Evolutionary conservation across 2,888 invertebrate species (phyloP), one percentile per base, ranked within the genome.

Genomic region (Palloptera scutellata): DNA sequence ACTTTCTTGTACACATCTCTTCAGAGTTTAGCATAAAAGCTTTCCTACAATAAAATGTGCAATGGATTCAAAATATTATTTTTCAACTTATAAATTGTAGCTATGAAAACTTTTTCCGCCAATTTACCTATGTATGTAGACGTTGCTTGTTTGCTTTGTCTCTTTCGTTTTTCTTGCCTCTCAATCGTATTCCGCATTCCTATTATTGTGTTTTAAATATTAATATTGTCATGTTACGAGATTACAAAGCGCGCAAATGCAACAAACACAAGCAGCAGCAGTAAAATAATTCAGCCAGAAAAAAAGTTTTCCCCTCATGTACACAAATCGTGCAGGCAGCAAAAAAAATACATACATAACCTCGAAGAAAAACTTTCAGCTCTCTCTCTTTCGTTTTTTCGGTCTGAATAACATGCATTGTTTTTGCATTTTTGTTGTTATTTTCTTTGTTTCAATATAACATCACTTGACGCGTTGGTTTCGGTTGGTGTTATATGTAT

Each of bases 261-360:
- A 48, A n/a, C 2, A 1, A 48, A 48, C 51, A 48, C 51, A 48
- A n/a, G 51, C 51, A 48, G 4, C 51, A 15, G 6, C 51, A 4
- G 15, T 3, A 48, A 48, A 48, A 48, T 48, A 48, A n/a, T 48
- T n/a, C 30, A 30, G 30, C 30, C 30, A 30, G 30, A 30, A 30
- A 30, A 30, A 30, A 15, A n/a, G 15, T 48, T 48, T n/a, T 8
- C 51, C 51, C 6, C 15, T 13, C 51, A 48, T 15, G 51, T 15
- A 48, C 15, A 48, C 51, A 48, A 48, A 48, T 48, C 51, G n/a
- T 48, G 51, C 51, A 48, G 6, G 51, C 51, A 48, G 51, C 51
- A 48, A 48, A 48, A 48, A 45, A 10, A 45, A 45, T 45, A 45
- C 10, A 30, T 30, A 30, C 6, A 30, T 30, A 30, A 30, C 30